Conservation (phyloP, 2,888 invertebrate species). For the Pandemis heparana region DNA sequence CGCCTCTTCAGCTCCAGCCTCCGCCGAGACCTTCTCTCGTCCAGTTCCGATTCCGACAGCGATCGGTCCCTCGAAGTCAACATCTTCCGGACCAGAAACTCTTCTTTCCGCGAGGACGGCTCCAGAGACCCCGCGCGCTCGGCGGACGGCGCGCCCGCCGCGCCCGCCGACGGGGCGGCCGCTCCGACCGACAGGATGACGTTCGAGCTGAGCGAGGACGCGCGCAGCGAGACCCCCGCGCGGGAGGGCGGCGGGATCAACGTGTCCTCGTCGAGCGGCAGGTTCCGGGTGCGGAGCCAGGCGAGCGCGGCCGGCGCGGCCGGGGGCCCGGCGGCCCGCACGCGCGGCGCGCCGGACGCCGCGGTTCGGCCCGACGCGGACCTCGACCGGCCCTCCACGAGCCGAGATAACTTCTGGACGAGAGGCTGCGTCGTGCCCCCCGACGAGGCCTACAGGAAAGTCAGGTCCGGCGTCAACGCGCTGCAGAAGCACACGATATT, state of each 20-base stretch:
- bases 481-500: constrained; percentile 72
- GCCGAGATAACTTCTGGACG: constrained; percentile 68
- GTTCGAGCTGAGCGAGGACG: constrained; percentile 63
- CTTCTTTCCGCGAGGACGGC: constrained; percentile 68
- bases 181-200: constrained; percentile 65
- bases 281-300: constrained; percentile 73
- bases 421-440: constrained; percentile 63
- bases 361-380: constrained; percentile 51
- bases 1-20: constrained; percentile 61
- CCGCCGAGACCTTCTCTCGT: constrained; percentile 64
- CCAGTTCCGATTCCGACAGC: constrained; percentile 77
- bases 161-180: constrained; percentile 44
- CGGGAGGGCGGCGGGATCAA: constrained; percentile 58
- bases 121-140: constrained; percentile 50
- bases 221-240: constrained; percentile 48
- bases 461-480: constrained; percentile 69
- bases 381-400: constrained; percentile 68
- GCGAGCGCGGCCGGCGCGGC: constrained; percentile 49
- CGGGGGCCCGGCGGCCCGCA: constrained; percentile 44
- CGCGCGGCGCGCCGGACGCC: constrained; percentile 47
- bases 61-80: constrained; percentile 76
- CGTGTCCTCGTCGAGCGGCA: constrained; percentile 61
- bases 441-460: constrained; percentile 74
- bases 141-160: constrained; percentile 42
- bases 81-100: constrained; percentile 74